Evolutionary conservation across 2,797 vertebrate species (phyloP), one percentile per base, ranked within the genome.

Genomic region (Hypotaenidia philippensis): DNA sequence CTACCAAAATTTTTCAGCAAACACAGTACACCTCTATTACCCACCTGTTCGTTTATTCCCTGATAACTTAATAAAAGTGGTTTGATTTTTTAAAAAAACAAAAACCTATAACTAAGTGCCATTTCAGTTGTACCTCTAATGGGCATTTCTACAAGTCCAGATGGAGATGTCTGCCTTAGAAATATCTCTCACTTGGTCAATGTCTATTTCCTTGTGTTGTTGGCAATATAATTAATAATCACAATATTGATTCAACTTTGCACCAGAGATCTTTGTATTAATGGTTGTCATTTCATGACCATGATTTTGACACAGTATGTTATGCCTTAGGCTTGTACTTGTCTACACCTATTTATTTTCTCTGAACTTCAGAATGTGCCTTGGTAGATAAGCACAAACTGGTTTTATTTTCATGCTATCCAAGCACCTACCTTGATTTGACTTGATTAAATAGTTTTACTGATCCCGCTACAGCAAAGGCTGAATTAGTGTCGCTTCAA

Each of bases 291-390:
- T 90, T 55, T 96, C 91, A 71, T 49, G 65, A 59, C 65, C 44
- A 4, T 84, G 87, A 78, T 87, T 91, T 86, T 87, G 82, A 96
- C 90, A 94, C 76, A 57, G 34, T 88, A 83, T 84, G 78, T 69
- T 88, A 93, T 3, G 74, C 88, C 86, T 93, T 93, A 93, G 88
- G 87, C 93, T 97, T 95, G 80, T 86, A 93, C 90, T 78, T 97
- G 96, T 95, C 90, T 91, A 79, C 76, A 75, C 77, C 87, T 53
- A 96, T 98, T 97, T 92, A 80, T 97, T 97, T 93, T 89, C 68
- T 83, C 80, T 85, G 88, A 91, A 85, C 82, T 64, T 75, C 93
- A 92, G 85, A 93, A 44, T 36, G 27, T 78, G 45, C 57, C 69
- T 55, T 64, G 41, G 44, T 64, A 74, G 41, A 72, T 92, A 95